These are phyloP conservation scores for Hoplodrina blanda DNA, from an alignment of 2,888 invertebrate species.

Conservation along the genomic window DNA sequence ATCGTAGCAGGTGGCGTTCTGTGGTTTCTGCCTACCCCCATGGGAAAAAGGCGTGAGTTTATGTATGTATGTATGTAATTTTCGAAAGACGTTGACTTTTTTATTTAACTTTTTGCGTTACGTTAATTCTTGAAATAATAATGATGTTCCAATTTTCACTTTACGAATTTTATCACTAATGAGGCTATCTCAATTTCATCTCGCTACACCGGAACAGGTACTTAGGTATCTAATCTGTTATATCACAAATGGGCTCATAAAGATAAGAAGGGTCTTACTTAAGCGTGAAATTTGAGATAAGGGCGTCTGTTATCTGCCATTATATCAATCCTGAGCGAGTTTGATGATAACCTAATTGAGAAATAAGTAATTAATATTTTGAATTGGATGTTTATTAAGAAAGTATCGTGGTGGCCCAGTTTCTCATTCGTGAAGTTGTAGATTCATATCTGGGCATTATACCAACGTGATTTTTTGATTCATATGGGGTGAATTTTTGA, in stretches of 20 bases:
- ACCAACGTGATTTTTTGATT: too few relatives aligned
- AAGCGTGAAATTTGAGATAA: slow-evolving; percentile 52
- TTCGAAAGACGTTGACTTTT: too few relatives aligned
- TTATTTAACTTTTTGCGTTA: too few relatives aligned
- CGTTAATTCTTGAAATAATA: background rate
- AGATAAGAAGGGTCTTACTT: slow-evolving; percentile 27
- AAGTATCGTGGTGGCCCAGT: too few relatives aligned
- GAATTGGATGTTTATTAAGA: too few relatives aligned
- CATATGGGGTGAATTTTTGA: too few relatives aligned
- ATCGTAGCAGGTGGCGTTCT: too few relatives aligned
- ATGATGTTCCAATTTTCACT: background rate
- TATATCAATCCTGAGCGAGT: slow-evolving; percentile 20
- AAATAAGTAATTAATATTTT: background rate
- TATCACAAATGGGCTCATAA: slow-evolving; percentile 41
- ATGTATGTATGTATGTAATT: too few relatives aligned
- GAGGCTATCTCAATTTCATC: slow-evolving; percentile 28
- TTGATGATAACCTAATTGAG: slow-evolving; percentile 12
- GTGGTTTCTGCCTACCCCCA: too few relatives aligned
- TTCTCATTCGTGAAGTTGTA: too few relatives aligned
- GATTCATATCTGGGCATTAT: too few relatives aligned
- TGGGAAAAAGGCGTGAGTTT: too few relatives aligned
- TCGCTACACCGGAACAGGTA: slow-evolving; percentile 7
- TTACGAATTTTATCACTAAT: background rate
- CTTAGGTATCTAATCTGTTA: slow-evolving; percentile 37
- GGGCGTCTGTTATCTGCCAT: slow-evolving; percentile 27